Evolutionary conservation across 1,140 invertebrate species (phyloP).

Genomic region (Monomorium pharaonis): DNA sequence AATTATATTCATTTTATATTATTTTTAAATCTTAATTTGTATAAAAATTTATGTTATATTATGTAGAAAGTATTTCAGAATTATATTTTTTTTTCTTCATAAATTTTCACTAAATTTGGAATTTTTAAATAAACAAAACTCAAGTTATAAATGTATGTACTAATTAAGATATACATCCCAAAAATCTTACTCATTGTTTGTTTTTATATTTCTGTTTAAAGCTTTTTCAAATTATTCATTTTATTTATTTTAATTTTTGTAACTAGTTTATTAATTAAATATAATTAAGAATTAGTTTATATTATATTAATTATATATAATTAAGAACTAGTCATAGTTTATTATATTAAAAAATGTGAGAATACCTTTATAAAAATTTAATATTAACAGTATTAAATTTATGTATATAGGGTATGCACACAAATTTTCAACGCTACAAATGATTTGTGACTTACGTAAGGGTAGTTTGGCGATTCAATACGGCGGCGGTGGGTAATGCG

Average conservation of each 20-base stretch:
- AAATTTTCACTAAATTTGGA: not conserved
- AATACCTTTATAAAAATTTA: not conserved
- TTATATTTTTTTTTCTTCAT: not conserved
- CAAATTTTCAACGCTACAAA: not conserved
- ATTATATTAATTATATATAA: no score
- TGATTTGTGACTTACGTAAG: slow-evolving; percentile 80
- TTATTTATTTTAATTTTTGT: not conserved
- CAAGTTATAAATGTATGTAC: not conserved
- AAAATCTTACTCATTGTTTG: not conserved
- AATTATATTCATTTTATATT: not conserved
- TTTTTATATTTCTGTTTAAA: not conserved
- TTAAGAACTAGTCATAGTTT: not conserved
- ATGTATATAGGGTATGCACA: not conserved
- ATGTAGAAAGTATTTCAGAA: not conserved
- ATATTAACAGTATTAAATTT: no score
- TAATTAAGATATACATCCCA: not conserved
- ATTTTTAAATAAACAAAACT: not conserved
- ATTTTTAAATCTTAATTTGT: not conserved
- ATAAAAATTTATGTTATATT: not conserved
- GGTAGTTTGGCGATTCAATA: slow-evolving; percentile 82
- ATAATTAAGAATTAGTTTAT: no score
- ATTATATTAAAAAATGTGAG: not conserved
- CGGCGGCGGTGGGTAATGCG: slow-evolving; percentile 82
- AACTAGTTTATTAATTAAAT: not conserved
- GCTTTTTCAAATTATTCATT: not conserved